A percentile compares a stretch with the other conserved stretches of the same genome.
Evolutionary conservation across 2,113 vertebrate species (phyloP).

Genomic region (Beaufortia kweichowensis): DNA sequence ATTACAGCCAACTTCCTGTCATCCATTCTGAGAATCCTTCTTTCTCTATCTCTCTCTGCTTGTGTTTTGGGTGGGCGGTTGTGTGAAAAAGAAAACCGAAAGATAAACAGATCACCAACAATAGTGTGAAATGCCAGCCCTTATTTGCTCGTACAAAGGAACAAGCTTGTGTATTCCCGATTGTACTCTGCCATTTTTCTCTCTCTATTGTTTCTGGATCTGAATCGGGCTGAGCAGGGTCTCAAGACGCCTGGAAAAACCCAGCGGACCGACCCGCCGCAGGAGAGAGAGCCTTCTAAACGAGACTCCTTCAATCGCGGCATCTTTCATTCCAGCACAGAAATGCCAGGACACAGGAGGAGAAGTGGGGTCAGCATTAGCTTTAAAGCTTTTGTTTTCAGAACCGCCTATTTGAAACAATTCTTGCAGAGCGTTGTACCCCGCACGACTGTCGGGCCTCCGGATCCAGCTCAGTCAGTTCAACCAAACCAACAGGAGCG

Average conservation of each 20-base stretch:
- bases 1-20: constrained; percentile 48
- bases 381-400: constrained; percentile 30
- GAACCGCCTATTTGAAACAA: background rate
- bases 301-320: constrained; percentile 45
- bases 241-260: constrained; percentile 30
- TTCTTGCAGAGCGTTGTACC: constrained; percentile 36
- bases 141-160: constrained; percentile 43
- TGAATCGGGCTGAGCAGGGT: background rate
- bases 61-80: background rate
- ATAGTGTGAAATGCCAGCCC: constrained; percentile 26
- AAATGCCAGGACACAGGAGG: constrained; percentile 30
- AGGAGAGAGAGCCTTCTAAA: constrained; percentile 51
- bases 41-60: constrained; percentile 7
- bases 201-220: background rate
- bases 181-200: background rate
- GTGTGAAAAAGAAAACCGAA: constrained; percentile 3
- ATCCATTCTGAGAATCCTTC: constrained; percentile 35
- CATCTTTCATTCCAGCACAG: constrained; percentile 47
- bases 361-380: background rate
- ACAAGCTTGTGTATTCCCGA: constrained; percentile 8
- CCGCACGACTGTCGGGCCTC: constrained; percentile 18
- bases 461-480: background rate
- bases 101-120: constrained; percentile 38
- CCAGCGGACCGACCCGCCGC: background rate
- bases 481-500: constrained; percentile 4